A percentile compares a stretch with the other conserved stretches of the same genome.
Evolutionary conservation across 2,113 vertebrate species (phyloP).

Genomic region (Oryzias curvinotus): DNA sequence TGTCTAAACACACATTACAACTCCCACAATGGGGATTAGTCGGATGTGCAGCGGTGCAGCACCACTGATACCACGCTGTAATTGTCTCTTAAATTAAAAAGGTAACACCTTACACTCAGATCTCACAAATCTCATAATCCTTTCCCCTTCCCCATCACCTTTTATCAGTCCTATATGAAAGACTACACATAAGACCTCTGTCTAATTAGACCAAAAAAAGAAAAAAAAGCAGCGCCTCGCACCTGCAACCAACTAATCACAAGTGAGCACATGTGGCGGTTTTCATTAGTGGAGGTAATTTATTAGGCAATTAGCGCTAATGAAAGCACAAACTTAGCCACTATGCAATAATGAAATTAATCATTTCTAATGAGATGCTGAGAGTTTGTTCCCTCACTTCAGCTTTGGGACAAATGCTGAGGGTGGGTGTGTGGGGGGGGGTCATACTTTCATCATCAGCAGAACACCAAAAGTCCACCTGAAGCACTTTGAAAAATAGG

Average conservation of each 20-base stretch:
- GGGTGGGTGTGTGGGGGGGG: slow-evolving; percentile 1
- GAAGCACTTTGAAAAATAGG: no score
- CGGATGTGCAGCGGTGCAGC: slow-evolving; percentile 50
- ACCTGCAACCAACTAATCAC: slow-evolving; percentile 28
- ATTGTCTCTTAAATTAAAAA: slow-evolving; percentile 69
- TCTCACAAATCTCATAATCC: slow-evolving; percentile 63
- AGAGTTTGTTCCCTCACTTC: slow-evolving; percentile 21
- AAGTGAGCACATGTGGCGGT: slow-evolving; percentile 46
- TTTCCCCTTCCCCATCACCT: slow-evolving; percentile 32
- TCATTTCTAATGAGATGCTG: slow-evolving; percentile 40
- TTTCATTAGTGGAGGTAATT: slow-evolving; percentile 59
- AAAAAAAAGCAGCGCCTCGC: no score
- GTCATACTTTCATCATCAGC: no score
- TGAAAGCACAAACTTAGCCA: slow-evolving; percentile 48
- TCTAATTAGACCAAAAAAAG: not conserved
- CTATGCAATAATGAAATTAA: slow-evolving; percentile 43
- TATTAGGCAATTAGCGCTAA: slow-evolving; percentile 61
- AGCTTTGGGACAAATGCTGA: slow-evolving; percentile 13
- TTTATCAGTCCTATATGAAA: slow-evolving; percentile 55
- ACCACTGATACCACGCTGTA: slow-evolving; percentile 45
- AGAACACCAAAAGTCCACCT: no score
- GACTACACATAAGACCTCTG: slow-evolving; percentile 10
- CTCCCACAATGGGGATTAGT: slow-evolving; percentile 60
- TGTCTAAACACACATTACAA: slow-evolving; percentile 59
- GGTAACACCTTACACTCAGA: slow-evolving; percentile 45